Percentiles rank a stretch among this genome's conserved stretches.
Conservation (phyloP, 2,888 invertebrate genomes). For the Fragum whitleyi region DNA sequence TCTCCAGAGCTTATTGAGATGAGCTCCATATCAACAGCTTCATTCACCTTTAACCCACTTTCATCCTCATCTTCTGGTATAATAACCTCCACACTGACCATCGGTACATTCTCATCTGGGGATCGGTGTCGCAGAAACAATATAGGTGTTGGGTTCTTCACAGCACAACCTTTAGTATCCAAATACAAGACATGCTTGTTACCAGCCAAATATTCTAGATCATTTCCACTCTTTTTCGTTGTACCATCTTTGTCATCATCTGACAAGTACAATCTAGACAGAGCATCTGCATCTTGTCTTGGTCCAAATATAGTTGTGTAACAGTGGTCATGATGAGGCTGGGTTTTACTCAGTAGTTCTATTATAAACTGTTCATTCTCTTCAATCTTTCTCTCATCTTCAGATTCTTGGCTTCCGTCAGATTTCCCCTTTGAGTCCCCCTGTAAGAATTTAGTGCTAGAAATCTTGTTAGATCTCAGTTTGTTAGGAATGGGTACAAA, state of each 20-base stretch:
- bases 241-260: not conserved
- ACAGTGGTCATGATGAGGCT: constrained; percentile 80
- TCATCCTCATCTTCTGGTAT: constrained; percentile 48
- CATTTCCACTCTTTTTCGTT: constrained; percentile 7
- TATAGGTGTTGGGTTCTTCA: constrained; percentile 59
- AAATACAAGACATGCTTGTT: constrained; percentile 5
- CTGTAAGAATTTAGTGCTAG: constrained; percentile 21
- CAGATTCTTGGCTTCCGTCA: constrained; percentile 56
- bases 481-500: constrained; percentile 39
- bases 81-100: constrained; percentile 72
- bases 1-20: constrained; percentile 43
- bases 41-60: not conserved
- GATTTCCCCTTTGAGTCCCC: not conserved
- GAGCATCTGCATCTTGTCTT: constrained; percentile 20
- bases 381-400: constrained; percentile 70
- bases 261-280: constrained; percentile 8
- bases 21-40: not conserved
- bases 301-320: constrained; percentile 81
- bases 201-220: constrained; percentile 4
- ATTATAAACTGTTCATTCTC: constrained; percentile 79
- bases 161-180: constrained; percentile 11
- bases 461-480: constrained; percentile 28
- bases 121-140: constrained; percentile 63
- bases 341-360: constrained; percentile 73
- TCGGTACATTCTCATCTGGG: constrained; percentile 67